These are phyloP conservation scores for Venusia cambrica DNA, from an alignment of 2,888 invertebrate genomes.

Conservation along the genomic window DNA sequence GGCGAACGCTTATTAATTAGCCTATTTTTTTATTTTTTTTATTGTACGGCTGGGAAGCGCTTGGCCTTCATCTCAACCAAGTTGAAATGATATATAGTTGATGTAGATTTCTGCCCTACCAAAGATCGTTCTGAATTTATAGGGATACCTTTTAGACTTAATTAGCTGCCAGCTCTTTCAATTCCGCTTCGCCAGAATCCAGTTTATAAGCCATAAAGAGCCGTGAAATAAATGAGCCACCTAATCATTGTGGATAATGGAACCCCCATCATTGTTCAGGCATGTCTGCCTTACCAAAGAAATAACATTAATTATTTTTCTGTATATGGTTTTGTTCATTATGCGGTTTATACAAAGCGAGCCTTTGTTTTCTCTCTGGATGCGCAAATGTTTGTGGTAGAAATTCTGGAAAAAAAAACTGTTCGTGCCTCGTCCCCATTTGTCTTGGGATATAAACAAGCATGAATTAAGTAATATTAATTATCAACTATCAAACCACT, in stretches of 20 bases:
- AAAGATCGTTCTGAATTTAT: too few relatives aligned
- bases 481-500: too few relatives aligned
- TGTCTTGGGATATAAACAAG: slow-evolving; percentile 38
- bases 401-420: slow-evolving; percentile 39
- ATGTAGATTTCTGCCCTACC: too few relatives aligned
- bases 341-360: slow-evolving; percentile 27
- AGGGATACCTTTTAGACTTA: too few relatives aligned
- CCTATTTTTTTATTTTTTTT: too few relatives aligned
- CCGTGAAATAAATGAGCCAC: slow-evolving; percentile 6
- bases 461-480: too few relatives aligned
- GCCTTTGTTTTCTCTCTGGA: slow-evolving; percentile 25
- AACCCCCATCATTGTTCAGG: slow-evolving; percentile 6
- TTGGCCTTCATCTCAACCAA: too few relatives aligned
- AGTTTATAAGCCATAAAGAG: slow-evolving; percentile 5
- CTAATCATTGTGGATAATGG: slow-evolving; percentile 15
- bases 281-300: slow-evolving; percentile 7
- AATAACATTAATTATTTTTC: slow-evolving; percentile 10
- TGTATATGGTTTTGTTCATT: slow-evolving; percentile 18
- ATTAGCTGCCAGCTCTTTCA: background rate
- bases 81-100: too few relatives aligned
- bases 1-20: too few relatives aligned
- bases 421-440: slow-evolving; percentile 33
- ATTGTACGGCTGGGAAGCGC: too few relatives aligned
- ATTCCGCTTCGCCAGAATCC: slow-evolving; percentile 1
- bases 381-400: slow-evolving; percentile 39